phyloP scores from a whole-genome alignment of 2,888 invertebrate species.

The Pristionchus maxplancki region DNA sequence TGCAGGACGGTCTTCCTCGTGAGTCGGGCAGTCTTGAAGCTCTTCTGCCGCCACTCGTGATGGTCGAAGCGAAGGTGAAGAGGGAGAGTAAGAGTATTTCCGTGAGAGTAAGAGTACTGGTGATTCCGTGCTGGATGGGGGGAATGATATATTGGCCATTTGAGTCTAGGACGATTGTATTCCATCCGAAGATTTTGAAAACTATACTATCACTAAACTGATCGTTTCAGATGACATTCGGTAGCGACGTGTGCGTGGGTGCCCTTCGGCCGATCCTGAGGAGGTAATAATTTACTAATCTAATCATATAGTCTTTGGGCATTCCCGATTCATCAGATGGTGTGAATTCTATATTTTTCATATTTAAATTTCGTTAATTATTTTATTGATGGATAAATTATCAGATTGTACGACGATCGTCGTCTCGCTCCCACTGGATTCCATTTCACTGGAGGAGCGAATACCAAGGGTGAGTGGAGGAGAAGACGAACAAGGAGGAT shows the following conservation, averaged over 20 bases:
- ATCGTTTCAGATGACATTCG: constrained; percentile 40
- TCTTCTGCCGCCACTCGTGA: constrained; percentile 34
- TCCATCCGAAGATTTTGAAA: too few species aligned
- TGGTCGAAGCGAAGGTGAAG: constrained; percentile 40
- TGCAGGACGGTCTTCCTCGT: constrained; percentile 4
- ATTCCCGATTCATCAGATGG: too few species aligned
- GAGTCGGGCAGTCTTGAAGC: not conserved
- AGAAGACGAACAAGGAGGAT: not conserved
- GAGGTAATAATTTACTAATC: too few species aligned
- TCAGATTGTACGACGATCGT: constrained; percentile 51
- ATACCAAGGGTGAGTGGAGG: constrained; percentile 55
- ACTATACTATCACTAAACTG: too few species aligned
- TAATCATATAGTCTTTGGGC: too few species aligned
- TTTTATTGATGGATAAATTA: not conserved
- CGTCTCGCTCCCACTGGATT: constrained; percentile 56
- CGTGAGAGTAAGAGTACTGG: too few species aligned
- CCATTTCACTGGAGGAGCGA: constrained; percentile 61
- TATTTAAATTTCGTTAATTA: too few species aligned
- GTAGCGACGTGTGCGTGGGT: constrained; percentile 14
- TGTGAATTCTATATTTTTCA: too few species aligned
- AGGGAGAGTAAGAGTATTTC: too few species aligned
- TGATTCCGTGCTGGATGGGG: too few species aligned
- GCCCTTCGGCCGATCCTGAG: not conserved
- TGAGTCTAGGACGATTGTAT: too few species aligned
- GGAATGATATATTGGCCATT: too few species aligned